Conservation (phyloP, 2,888 invertebrate species). For the Eilema griseolum region DNA sequence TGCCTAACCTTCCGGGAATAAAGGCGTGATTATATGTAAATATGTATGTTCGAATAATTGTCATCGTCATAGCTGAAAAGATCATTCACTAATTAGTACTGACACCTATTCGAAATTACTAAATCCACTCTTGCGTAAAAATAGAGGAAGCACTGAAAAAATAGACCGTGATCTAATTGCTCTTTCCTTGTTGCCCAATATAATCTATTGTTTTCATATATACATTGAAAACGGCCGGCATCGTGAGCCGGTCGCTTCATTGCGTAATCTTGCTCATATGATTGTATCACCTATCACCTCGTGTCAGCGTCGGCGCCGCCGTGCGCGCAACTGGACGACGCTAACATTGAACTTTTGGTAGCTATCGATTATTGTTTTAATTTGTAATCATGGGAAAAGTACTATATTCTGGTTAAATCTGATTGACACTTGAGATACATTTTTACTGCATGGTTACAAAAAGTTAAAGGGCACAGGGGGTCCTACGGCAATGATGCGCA, state of each 20-base stretch:
- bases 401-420: background rate
- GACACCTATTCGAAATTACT: background rate
- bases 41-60: too few species aligned
- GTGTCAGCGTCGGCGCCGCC: too few species aligned
- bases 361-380: slow-evolving; percentile 1
- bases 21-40: too few species aligned
- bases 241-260: background rate
- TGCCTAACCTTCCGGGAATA: too few species aligned
- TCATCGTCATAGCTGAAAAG: background rate
- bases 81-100: too few species aligned
- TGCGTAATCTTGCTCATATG: background rate
- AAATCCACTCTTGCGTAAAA: background rate
- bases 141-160: slow-evolving; percentile 11
- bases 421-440: background rate
- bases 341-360: background rate
- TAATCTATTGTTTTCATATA: slow-evolving; percentile 7
- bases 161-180: slow-evolving; percentile 32
- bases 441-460: background rate
- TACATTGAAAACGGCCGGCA: background rate
- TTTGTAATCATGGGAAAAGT: background rate
- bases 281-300: slow-evolving; percentile 1
- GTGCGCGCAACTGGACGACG: background rate
- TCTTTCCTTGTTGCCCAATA: slow-evolving; percentile 33
- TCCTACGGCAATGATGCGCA: too few species aligned
- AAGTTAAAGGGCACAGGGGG: too few species aligned